Percentiles rank a stretch among this genome's conserved stretches.
Evolutionary conservation across 2,888 invertebrate genomes (phyloP).

Genomic region (Bugula neritina): DNA sequence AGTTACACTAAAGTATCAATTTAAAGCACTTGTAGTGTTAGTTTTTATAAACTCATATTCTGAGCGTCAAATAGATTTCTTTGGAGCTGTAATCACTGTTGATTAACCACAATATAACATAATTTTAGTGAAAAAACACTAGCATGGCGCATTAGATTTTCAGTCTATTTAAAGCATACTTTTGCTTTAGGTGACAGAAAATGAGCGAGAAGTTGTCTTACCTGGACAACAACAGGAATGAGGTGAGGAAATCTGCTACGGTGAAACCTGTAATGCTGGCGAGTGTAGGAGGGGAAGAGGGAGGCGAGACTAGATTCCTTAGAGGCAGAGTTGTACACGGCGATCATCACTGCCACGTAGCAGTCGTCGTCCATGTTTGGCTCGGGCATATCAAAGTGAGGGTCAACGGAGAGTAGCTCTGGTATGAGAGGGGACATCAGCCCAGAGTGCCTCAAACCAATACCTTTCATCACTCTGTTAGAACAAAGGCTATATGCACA

Average conservation of each 20-base stretch:
- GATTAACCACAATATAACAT: too few species aligned
- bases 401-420: constrained; percentile 83
- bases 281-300: constrained; percentile 83
- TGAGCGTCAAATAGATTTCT: too few species aligned
- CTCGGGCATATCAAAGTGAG: constrained; percentile 92
- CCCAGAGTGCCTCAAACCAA: constrained; percentile 84
- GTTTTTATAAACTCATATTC: too few species aligned
- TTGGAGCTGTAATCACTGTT: too few species aligned
- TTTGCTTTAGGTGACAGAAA: too few species aligned
- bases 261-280: constrained; percentile 86
- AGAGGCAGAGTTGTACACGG: constrained; percentile 89
- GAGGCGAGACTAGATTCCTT: constrained; percentile 83
- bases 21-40: too few species aligned
- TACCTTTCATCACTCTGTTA: constrained; percentile 62
- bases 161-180: too few species aligned
- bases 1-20: too few species aligned
- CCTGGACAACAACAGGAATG: constrained; percentile 66
- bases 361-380: constrained; percentile 91
- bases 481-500: too few species aligned
- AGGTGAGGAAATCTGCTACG: constrained; percentile 85
- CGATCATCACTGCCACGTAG: constrained; percentile 79
- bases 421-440: constrained; percentile 81
- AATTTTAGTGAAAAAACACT: too few species aligned
- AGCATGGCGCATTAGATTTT: too few species aligned
- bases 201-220: too few species aligned